phyloP scores from a whole-genome alignment of 2,113 vertebrate genomes.

The Tapirus terrestris region DNA sequence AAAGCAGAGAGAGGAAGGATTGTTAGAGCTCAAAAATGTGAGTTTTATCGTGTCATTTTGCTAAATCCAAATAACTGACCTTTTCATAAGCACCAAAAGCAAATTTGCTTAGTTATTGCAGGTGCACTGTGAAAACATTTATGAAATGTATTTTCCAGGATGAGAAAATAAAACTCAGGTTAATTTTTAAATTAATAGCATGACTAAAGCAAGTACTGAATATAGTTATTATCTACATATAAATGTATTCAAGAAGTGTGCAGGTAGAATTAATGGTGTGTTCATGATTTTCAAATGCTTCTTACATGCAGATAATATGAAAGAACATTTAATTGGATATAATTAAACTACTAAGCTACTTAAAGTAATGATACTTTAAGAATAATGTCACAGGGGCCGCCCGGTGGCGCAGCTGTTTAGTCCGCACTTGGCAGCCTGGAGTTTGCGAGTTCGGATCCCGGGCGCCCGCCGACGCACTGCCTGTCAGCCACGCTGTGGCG shows the following conservation, averaged over 20 bases:
- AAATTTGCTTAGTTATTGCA: constrained; percentile 22
- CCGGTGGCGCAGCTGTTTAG: too few relatives aligned
- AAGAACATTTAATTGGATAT: constrained; percentile 54
- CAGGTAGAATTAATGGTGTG: constrained; percentile 44
- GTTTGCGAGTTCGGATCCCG: too few relatives aligned
- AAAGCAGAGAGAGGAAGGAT: background rate
- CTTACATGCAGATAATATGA: constrained; percentile 36
- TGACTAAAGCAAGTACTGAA: background rate
- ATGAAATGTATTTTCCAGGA: constrained; percentile 57
- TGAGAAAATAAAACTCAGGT: constrained; percentile 57
- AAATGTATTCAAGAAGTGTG: background rate
- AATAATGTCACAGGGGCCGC: constrained; percentile 42
- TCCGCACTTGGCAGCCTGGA: too few relatives aligned
- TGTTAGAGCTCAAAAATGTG: background rate
- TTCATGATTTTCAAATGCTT: constrained; percentile 57
- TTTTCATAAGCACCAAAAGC: background rate
- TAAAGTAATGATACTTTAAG: constrained; percentile 58
- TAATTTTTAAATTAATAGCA: constrained; percentile 63
- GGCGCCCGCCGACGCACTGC: too few relatives aligned
- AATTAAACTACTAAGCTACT: constrained; percentile 50
- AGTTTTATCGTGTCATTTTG: background rate
- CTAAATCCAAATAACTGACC: background rate
- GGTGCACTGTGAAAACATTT: background rate
- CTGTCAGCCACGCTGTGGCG: too few relatives aligned
- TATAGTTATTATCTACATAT: constrained; percentile 49